Base-by-base conservation (phyloP, 2,113 vertebrate genomes). In the Serilophus lunatus region DNA sequence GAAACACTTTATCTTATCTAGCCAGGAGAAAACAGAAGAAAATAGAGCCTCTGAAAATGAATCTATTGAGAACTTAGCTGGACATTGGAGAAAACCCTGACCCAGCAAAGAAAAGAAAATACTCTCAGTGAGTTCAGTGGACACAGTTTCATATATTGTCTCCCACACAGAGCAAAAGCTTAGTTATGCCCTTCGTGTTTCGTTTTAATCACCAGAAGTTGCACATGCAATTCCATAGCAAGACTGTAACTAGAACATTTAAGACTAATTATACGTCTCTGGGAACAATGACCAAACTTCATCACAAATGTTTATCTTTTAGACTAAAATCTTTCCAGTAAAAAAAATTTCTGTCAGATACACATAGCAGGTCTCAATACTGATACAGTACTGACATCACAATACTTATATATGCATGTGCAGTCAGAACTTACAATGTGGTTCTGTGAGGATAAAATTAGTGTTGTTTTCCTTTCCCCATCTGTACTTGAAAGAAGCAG, bases 1-100 rank as follows among this genome's bases (percentile, higher is more conserved):
- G 68, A 95, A 93, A 86, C 75, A 61, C 42, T 85, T 89, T 93
- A 93, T 95, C 87, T 96, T 95, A 94, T 93, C 79, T 90, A 80
- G 23, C 63, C 71, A 74, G 53, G 25, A 94, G 69, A 86, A 95
- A 83, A 90, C 26, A 26, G 51, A 88, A 92, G 19, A 51, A 40
- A 94, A 78, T 68, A 78, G 66, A 93, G 36, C 66, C 47, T 88
- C 82, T 95, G 85, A 88, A 93, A 95, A 93, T 74, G 36, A 85
- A 88, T 88, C 44, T 88, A 12, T 70, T 78, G 63, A 85, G 49
- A 75, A 77, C 63, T 90, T 87, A 88, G 19, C 35, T 35, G 93
- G 76, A 88, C 44, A 86, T 19, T 26, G 51, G 44, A 94, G 51
- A 94, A 93, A 96, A 94, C 81, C 76, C 82, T 97, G 90, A 82